Conservation (phyloP, 2,888 invertebrate species). For the Matsumyia berberina region DNA sequence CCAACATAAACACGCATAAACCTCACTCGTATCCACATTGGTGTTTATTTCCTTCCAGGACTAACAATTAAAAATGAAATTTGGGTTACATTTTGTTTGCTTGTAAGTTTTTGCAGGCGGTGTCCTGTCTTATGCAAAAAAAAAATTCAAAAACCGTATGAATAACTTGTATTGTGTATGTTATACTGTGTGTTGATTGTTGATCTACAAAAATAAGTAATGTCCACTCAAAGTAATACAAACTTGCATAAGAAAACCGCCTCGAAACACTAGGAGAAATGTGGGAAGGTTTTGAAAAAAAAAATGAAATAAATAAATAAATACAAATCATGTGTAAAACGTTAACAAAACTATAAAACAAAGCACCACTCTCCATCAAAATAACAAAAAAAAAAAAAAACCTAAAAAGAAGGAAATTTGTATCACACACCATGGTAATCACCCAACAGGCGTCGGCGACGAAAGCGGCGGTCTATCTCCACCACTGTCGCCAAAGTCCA, state of each 20-base stretch:
- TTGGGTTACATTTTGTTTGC: slow-evolving; percentile 10
- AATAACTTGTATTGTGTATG: slow-evolving; percentile 9
- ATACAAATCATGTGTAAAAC: neutral
- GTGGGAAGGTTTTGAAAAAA: neutral
- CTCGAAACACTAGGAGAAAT: neutral
- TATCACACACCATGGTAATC: slow-evolving; percentile 36
- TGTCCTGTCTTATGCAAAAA: neutral
- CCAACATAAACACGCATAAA: neutral
- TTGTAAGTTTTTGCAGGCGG: slow-evolving; percentile 16
- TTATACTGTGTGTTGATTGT: slow-evolving; percentile 29
- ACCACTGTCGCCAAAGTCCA: slow-evolving; percentile 66
- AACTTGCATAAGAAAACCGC: neutral
- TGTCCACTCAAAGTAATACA: slow-evolving; percentile 3
- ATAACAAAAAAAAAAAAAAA: slow-evolving; percentile 35
- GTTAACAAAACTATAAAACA: slow-evolving; percentile 25
- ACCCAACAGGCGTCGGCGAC: slow-evolving; percentile 44
- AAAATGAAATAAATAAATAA: neutral
- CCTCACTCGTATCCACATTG: too few relatives aligned
- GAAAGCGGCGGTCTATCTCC: slow-evolving; percentile 61
- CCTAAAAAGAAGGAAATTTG: slow-evolving; percentile 46
- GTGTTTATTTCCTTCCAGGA: neutral
- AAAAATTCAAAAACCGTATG: neutral
- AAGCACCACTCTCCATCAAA: slow-evolving; percentile 12
- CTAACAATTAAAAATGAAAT: neutral
- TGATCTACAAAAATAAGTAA: neutral